phyloP scores from a whole-genome alignment of 2,797 vertebrate genomes.

The Pelobates cultripes region DNA sequence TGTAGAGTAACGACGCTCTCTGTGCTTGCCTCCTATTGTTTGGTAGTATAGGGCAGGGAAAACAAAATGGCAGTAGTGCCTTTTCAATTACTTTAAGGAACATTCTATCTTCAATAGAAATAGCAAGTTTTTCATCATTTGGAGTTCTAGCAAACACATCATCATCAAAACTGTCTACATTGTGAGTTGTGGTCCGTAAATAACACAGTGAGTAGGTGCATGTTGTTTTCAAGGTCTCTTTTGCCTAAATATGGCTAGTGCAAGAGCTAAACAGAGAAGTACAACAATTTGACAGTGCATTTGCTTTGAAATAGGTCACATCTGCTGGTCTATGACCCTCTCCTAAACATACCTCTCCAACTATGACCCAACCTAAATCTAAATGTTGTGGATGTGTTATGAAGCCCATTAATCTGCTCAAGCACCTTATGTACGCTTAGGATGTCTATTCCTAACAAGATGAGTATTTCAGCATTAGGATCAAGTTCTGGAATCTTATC shows the following conservation, averaged over 20 bases:
- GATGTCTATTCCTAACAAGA: constrained; percentile 1
- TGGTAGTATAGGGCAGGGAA: not conserved
- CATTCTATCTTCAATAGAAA: not conserved
- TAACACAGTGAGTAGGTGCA: no score
- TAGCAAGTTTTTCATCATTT: not conserved
- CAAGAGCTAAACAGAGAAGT: not conserved
- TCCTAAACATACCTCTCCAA: not conserved
- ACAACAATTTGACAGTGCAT: no score
- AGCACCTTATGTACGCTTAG: not conserved
- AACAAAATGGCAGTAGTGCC: not conserved
- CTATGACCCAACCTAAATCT: constrained; percentile 3
- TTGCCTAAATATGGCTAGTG: not conserved
- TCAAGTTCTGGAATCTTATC: constrained; percentile 1
- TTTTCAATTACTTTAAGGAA: constrained; percentile 5
- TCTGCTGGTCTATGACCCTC: not conserved
- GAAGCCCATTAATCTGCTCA: not conserved
- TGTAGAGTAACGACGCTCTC: no score
- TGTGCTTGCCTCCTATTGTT: not conserved
- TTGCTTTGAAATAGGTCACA: no score
- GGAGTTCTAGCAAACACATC: not conserved
- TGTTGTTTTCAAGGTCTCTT: not conserved
- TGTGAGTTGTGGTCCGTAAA: no score
- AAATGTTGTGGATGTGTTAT: not conserved
- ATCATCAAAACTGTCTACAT: not conserved
- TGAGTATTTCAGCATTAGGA: not conserved